These are phyloP conservation scores for Adela reaumurella DNA, from an alignment of 2,888 invertebrate species.

Conservation along the genomic window DNA sequence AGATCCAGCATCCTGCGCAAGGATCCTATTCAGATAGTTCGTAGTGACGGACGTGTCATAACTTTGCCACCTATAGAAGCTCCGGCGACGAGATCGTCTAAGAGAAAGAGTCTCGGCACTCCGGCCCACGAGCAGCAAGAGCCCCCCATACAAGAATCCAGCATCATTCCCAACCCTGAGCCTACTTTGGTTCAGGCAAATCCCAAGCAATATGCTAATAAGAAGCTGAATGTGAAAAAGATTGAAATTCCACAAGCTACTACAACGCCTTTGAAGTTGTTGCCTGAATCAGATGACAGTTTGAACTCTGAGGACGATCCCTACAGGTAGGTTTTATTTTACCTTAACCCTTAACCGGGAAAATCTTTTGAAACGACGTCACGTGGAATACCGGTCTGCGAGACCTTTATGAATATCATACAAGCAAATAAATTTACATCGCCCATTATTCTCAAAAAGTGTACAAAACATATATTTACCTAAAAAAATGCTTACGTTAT, in stretches of 20 bases:
- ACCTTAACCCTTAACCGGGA: constrained; percentile 1
- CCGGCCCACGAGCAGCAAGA: constrained; percentile 16
- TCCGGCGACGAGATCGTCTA: constrained; percentile 74
- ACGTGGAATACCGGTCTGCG: no score
- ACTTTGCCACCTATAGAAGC: constrained; percentile 80
- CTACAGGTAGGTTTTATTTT: constrained; percentile 50
- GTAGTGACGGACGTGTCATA: constrained; percentile 71
- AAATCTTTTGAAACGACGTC: no score
- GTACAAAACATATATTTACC: background rate
- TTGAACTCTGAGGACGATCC: constrained; percentile 91
- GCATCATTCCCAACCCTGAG: constrained; percentile 21
- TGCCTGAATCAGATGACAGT: constrained; percentile 60
- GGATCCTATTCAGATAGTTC: constrained; percentile 68
- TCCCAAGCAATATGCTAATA: constrained; percentile 39
- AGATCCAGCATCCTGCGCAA: constrained; percentile 30
- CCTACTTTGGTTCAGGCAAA: constrained; percentile 22
- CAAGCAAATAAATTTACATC: no score
- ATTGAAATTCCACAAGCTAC: constrained; percentile 20
- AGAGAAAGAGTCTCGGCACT: constrained; percentile 52
- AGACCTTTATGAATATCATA: no score
- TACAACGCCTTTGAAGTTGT: constrained; percentile 33
- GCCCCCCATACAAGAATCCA: constrained; percentile 9
- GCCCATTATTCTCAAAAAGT: background rate
- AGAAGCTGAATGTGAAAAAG: constrained; percentile 29
- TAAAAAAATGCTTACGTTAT: constrained; percentile 1